A percentile compares a stretch with the other conserved stretches of the same genome.
Evolutionary conservation across 1,140 invertebrate species (phyloP).

Genomic region (Cyphomyrmex costatus): DNA sequence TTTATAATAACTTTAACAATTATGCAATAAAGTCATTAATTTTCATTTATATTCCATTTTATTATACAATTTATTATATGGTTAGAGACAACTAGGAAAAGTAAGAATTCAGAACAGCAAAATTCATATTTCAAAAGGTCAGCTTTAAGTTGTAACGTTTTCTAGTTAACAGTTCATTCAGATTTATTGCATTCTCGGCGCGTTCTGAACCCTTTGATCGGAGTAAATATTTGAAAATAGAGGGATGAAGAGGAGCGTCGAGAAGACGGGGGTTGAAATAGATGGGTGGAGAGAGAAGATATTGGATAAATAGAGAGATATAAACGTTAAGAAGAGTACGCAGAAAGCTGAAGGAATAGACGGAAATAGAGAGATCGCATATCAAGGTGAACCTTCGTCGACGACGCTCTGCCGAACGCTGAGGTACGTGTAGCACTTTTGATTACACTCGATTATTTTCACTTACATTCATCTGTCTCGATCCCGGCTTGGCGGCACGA

Average conservation of each 20-base stretch:
- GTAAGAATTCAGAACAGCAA: slow-evolving; percentile 17
- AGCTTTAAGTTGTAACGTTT: neutral
- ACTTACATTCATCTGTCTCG: neutral
- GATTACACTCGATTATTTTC: slow-evolving; percentile 66
- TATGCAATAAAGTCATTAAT: neutral
- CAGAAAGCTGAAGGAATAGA: slow-evolving; percentile 16
- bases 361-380: slow-evolving; percentile 67
- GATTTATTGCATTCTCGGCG: slow-evolving; percentile 15
- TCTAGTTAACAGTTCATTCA: neutral
- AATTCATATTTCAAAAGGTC: neutral
- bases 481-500: neutral
- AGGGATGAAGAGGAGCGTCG: slow-evolving; percentile 28
- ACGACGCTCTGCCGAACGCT: slow-evolving; percentile 54
- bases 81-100: slow-evolving; percentile 1
- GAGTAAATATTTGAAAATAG: slow-evolving; percentile 26
- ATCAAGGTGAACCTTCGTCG: slow-evolving; percentile 66
- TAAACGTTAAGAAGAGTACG: slow-evolving; percentile 4
- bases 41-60: neutral
- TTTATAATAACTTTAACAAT: neutral
- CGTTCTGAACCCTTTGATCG: slow-evolving; percentile 16
- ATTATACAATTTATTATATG: neutral
- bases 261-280: neutral
- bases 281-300: neutral
- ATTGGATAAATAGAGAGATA: slow-evolving; percentile 17
- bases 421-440: slow-evolving; percentile 73